Conservation (phyloP, 2,888 invertebrate genomes). For the Ganaspis brasiliensis region DNA sequence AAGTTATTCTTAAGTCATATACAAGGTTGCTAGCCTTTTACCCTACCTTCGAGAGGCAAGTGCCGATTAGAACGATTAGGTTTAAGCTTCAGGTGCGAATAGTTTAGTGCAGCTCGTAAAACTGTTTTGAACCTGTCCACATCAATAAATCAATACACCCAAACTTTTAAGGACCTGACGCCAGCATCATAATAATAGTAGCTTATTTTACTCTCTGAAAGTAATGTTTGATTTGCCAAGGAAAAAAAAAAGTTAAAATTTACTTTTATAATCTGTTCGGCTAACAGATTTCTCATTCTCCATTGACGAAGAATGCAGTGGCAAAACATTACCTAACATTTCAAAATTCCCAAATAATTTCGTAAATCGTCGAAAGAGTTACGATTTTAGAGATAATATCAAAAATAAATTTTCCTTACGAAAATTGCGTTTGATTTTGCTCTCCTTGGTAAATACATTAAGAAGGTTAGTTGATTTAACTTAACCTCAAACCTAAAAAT, state of each 20-base stretch:
- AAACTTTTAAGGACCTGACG: background rate
- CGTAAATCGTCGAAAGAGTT: too few species aligned
- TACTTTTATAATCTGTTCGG: conserved; percentile 11
- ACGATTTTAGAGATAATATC: too few species aligned
- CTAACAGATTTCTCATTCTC: background rate
- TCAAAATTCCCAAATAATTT: too few species aligned
- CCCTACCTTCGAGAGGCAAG: background rate
- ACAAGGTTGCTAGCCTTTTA: too few species aligned
- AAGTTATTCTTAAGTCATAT: too few species aligned
- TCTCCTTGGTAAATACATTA: too few species aligned
- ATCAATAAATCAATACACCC: background rate
- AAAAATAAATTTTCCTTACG: too few species aligned
- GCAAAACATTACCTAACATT: too few species aligned
- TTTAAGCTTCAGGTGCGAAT: background rate
- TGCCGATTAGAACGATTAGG: conserved; percentile 8
- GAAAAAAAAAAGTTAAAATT: conserved; percentile 1
- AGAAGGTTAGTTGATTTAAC: too few species aligned
- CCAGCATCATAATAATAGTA: background rate
- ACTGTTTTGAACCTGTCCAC: background rate
- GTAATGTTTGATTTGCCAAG: background rate
- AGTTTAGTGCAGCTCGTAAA: conserved; percentile 1
- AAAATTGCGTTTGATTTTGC: too few species aligned
- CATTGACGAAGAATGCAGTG: background rate
- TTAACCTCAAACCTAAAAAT: too few species aligned
- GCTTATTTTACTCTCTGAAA: background rate